Evolutionary conservation across 2,888 invertebrate species (phyloP).

Genomic region (Gryllus longicercus): DNA sequence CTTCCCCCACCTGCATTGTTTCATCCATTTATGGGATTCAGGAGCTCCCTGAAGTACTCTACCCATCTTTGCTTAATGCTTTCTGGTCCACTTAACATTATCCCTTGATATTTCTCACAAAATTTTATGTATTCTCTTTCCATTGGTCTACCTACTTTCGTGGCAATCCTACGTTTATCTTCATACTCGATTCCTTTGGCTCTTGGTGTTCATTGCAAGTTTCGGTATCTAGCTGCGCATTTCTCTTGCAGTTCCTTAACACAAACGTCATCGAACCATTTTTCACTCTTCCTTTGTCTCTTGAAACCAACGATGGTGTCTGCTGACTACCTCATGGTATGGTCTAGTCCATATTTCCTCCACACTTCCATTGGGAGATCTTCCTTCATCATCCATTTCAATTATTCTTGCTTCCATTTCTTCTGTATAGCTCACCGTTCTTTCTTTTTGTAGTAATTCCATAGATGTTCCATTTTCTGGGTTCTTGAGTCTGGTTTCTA

Average conservation of each 20-base stretch:
- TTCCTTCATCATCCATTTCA: no score
- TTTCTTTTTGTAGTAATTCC: not conserved
- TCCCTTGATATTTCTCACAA: not conserved
- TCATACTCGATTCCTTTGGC: not conserved
- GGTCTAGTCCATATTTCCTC: no score
- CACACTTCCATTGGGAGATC: not conserved
- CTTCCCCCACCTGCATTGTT: not conserved
- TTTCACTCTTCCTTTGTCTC: no score
- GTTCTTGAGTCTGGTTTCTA: not conserved
- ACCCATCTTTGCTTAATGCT: not conserved
- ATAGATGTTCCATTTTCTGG: not conserved
- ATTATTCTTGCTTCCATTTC: not conserved
- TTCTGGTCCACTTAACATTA: not conserved
- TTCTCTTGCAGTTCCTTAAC: not conserved
- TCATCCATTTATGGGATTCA: not conserved
- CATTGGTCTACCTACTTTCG: not conserved
- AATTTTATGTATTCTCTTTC: not conserved
- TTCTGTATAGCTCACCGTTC: not conserved
- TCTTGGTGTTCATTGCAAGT: not conserved
- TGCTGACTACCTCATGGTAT: no score
- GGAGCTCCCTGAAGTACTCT: not conserved
- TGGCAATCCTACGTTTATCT: not conserved
- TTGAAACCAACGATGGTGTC: no score
- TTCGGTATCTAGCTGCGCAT: not conserved
- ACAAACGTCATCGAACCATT: not conserved